Percentiles rank a stretch among this genome's conserved stretches.
Conservation (phyloP, 2,797 vertebrate genomes). For the Dipus sagitta region DNA sequence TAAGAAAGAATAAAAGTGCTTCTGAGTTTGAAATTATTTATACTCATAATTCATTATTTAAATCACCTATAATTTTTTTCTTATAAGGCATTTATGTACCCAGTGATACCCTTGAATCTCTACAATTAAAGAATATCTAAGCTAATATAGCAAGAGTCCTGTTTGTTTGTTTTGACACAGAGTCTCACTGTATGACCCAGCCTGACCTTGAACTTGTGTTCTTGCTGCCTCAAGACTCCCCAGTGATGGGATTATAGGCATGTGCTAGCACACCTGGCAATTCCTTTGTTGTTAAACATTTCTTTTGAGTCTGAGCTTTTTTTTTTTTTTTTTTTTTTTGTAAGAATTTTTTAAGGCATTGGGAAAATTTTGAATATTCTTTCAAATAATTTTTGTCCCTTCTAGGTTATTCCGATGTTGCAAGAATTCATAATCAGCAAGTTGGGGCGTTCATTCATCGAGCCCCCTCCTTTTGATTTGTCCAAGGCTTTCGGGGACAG, state of each 20-base stretch:
- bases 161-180: background rate
- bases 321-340: too few species aligned
- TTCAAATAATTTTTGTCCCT: background rate
- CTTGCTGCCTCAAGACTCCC: background rate
- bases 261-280: background rate
- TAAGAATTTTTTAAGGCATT: background rate
- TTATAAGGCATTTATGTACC: background rate
- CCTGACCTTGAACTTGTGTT: background rate
- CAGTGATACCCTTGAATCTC: background rate
- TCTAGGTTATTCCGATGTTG: conserved; percentile 92
- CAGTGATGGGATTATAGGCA: background rate
- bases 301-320: background rate
- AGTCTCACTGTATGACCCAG: background rate
- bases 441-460: conserved; percentile 92
- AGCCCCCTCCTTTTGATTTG: conserved; percentile 94
- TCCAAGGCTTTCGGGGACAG: conserved; percentile 92
- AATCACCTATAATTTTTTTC: background rate
- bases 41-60: background rate
- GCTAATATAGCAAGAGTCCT: background rate
- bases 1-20: background rate
- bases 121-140: background rate
- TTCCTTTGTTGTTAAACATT: background rate
- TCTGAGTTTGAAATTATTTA: background rate
- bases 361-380: background rate
- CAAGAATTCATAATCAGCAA: conserved; percentile 92